phyloP scores from a whole-genome alignment of 2,888 invertebrate species.

The Acanthopleura granulata region DNA sequence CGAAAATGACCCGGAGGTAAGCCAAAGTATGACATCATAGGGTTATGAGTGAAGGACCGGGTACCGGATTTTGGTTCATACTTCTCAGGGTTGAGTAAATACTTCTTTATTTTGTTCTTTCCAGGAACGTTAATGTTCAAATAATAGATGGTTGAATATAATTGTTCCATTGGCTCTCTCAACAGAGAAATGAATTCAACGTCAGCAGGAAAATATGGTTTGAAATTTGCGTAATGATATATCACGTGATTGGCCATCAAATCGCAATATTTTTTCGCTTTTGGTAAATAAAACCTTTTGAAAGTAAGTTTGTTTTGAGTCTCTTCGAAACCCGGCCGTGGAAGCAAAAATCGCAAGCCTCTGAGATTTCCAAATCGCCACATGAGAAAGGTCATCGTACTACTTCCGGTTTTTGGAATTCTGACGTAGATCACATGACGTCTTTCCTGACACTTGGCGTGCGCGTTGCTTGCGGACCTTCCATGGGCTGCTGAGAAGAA shows the following conservation, averaged over 20 bases:
- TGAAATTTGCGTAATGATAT: background rate
- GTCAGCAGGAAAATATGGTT: background rate
- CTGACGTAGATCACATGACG: constrained; percentile 7
- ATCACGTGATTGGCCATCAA: constrained; percentile 6
- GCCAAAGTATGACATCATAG: background rate
- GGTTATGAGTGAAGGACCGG: constrained; percentile 1
- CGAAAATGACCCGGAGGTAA: background rate
- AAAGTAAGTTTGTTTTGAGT: background rate
- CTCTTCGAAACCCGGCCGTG: background rate
- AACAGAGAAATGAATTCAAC: background rate
- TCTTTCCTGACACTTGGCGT: background rate
- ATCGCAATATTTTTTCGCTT: background rate
- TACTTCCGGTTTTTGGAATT: constrained; percentile 14
- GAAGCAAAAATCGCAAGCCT: background rate
- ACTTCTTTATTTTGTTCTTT: background rate
- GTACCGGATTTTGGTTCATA: background rate
- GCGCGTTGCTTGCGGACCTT: too few relatives aligned
- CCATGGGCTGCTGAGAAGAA: too few relatives aligned
- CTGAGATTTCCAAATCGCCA: constrained; percentile 5
- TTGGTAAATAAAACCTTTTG: background rate
- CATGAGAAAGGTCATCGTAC: constrained; percentile 4
- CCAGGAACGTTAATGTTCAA: background rate
- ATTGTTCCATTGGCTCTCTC: background rate
- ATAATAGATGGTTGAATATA: constrained; percentile 13
- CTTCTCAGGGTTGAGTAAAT: background rate